Base-by-base conservation (phyloP, 2,888 invertebrate genomes). In the Orchestes rusci region DNA sequence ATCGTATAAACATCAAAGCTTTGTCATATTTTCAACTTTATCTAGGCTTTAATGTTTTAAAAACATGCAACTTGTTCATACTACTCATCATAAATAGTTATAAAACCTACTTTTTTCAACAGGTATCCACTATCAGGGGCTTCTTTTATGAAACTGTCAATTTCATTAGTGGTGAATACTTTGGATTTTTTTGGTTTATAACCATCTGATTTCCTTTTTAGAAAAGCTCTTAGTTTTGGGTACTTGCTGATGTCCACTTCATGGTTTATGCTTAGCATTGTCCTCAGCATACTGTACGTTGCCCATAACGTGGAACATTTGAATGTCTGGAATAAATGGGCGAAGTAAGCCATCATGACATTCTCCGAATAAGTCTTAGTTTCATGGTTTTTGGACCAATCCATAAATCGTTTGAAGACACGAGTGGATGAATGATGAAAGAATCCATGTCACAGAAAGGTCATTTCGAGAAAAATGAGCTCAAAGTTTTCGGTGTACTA, bases 291-390 rank as follows among this genome's bases (percentile, higher is more conserved):
- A 1, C 43, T 39, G 31, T 43, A 47, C 18, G 28, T 38, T 2
- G 39, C 29, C 47, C 47, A 47, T 16, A 47, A 7, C 10, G 47
- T 32, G 4, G 47, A 38, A 23, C 38, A n/a, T 27, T 43, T 47
- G 27, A 43, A 12, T 5, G 30, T 39, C 28, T 10, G 4, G 10
- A 31, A 20, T 1, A 12, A n/a, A 12, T 45, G 32, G 2, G 16
- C 15, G 39, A 59, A 59, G 46, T 60, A 58, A 4, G 38, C 45
- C 41, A 53, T 5, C 15, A 53, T 23, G 2, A 50, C 42, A 28
- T 27, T 39, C 41, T 53, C 52, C 2, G 42, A 39, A 29, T 37
- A 32, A n/a, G n/a, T n/a, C n/a, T n/a, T n/a, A n/a, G n/a, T n/a
- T n/a, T n/a, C n/a, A n/a, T n/a, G n/a, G n/a, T n/a, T n/a, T n/a